Evolutionary conservation across 2,113 vertebrate species (phyloP), one percentile per base, ranked within the genome.

Genomic region (Trichechus manatus): DNA sequence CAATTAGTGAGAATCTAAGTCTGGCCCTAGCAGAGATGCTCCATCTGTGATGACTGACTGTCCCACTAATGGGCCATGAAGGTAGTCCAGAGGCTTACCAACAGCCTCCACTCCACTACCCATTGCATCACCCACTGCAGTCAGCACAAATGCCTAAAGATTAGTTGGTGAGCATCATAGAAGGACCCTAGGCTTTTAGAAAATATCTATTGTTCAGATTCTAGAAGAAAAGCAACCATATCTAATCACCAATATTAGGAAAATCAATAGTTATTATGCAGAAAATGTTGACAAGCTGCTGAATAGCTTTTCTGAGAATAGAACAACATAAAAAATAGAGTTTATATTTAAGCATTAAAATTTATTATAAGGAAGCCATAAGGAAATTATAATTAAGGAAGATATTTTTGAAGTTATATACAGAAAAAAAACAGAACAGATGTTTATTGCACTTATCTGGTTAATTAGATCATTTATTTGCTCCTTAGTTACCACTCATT

Each of bases 21-120:
- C 1, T 36, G 15, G 56, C 6, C 1, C 11, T 0, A n/a, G 23
- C 42, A 42, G n/a, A 64, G 5, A 5, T 6, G 3, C 3, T 1
- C 23, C 19, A 7, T 33, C 1, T 3, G 10, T 1, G 27, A 27
- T 17, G 22, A 2, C n/a, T 19, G 27, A 17, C 2, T 23, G 6
- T 17, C 6, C 31, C 23, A 1, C 39, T 31, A 20, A 75, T 0
- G 33, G 17, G 9, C 11, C 8, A 10, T 9, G 14, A 44, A 4
- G 15, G 23, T 3, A 3, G 63, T 63, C 9, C 7, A 1, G 6
- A 17, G 4, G 8, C 20, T 17, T 2, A 80, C 4, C 56, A 15
- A 6, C 5, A 53, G 1, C n/a, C 33, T 29, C 63, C 8, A 17
- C 13, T 31, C 42, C 31, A 29, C 20, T n/a, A 19, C 20, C 15